A percentile compares a stretch with the other conserved stretches of the same genome.
Conservation (phyloP, 2,797 vertebrate genomes). For the Gymnodraco acuticeps region DNA sequence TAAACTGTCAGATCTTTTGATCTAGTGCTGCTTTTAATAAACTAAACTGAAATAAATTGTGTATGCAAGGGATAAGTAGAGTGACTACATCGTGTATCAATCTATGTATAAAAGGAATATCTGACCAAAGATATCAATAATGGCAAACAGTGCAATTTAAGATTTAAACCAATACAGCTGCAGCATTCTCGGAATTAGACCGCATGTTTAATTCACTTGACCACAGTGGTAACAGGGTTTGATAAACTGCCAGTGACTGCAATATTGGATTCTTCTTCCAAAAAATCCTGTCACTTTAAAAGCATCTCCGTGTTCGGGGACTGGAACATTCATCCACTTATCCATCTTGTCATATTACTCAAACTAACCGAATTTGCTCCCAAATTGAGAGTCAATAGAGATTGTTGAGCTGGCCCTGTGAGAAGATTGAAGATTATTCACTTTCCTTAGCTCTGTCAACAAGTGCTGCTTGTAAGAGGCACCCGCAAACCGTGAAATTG, state of each 20-base stretch:
- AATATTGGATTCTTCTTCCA: slow-evolving; percentile 23
- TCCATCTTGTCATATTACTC: slow-evolving; percentile 67
- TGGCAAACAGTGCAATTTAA: slow-evolving; percentile 13
- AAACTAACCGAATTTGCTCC: slow-evolving; percentile 61
- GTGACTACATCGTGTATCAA: slow-evolving; percentile 3
- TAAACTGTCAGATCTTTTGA: not conserved
- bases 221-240: slow-evolving; percentile 19
- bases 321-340: slow-evolving; percentile 49
- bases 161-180: slow-evolving; percentile 18
- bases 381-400: slow-evolving; percentile 65
- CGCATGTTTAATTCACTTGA: slow-evolving; percentile 5
- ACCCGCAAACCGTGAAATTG: slow-evolving; percentile 39
- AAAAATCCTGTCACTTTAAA: slow-evolving; percentile 42
- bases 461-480: slow-evolving; percentile 41
- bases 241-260: slow-evolving; percentile 52
- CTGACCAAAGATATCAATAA: slow-evolving; percentile 15
- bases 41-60: not conserved
- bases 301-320: slow-evolving; percentile 39
- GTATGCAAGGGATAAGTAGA: not conserved
- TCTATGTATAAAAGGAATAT: not conserved
- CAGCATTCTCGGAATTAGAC: slow-evolving; percentile 12
- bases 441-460: slow-evolving; percentile 62
- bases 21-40: slow-evolving; percentile 3
- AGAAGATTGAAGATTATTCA: slow-evolving; percentile 62
- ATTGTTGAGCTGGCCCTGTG: slow-evolving; percentile 57